A percentile compares a stretch with the other conserved stretches of the same genome.
Conservation (phyloP, 2,888 invertebrate genomes). For the Pheosia gnoma region DNA sequence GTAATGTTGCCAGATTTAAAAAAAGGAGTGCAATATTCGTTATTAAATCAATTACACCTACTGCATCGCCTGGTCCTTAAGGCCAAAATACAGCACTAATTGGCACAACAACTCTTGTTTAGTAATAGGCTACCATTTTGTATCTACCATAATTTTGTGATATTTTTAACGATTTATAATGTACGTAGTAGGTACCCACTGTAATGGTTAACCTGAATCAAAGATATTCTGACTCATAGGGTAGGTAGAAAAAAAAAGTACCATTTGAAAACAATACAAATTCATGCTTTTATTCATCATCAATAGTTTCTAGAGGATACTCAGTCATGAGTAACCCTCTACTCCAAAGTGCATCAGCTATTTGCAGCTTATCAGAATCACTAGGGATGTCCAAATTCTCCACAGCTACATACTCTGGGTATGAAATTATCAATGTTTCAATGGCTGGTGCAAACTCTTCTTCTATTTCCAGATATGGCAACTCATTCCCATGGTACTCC, state of each 20-base stretch:
- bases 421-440: slow-evolving; percentile 87
- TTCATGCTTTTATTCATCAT: slow-evolving; percentile 51
- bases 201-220: too few relatives aligned
- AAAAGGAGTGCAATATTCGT: too few relatives aligned
- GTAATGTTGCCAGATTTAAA: too few relatives aligned
- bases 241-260: not conserved
- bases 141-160: too few relatives aligned
- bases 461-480: slow-evolving; percentile 87
- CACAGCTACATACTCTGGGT: slow-evolving; percentile 91
- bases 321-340: slow-evolving; percentile 91
- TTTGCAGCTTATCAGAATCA: slow-evolving; percentile 86
- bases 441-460: slow-evolving; percentile 87
- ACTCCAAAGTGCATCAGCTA: slow-evolving; percentile 91
- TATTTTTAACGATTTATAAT: too few relatives aligned
- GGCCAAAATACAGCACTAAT: too few relatives aligned
- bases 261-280: not conserved
- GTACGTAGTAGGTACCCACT: not conserved
- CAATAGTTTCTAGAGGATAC: slow-evolving; percentile 80
- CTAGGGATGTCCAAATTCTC: slow-evolving; percentile 87
- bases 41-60: too few relatives aligned
- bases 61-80: too few relatives aligned
- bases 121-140: too few relatives aligned
- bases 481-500: slow-evolving; percentile 93
- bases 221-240: not conserved
- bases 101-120: too few relatives aligned